Evolutionary conservation across 2,888 invertebrate species (phyloP), one percentile per base, ranked within the genome.

Genomic region (Drosophila peninsularis): DNA sequence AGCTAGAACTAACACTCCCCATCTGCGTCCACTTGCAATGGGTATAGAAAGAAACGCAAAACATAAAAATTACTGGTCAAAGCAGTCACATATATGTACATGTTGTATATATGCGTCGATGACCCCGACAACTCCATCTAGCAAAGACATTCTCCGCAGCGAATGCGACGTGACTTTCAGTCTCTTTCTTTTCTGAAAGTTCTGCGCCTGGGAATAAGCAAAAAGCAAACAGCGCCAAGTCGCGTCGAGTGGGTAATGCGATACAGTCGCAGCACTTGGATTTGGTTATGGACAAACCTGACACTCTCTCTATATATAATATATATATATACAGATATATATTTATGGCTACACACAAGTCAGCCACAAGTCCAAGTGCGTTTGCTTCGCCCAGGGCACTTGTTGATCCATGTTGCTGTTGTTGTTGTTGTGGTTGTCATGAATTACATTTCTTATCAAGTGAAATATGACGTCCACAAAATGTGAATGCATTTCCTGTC

Each of bases 41-140:
- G 36, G 56, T n/a, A 34, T 36, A 21, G 4, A 27, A 50, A 49
- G 42, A 47, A 64, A 64, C 32, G 5, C 36, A 53, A 53, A 61
- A 58, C 82, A 85, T 88, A 88, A 88, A 88, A 82, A 77, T 88
- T 82, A 85, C 57, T 79, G 79, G 62, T 68, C 78, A 27, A 52
- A 27, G 53, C 60, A 45, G 32, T 21, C 30, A 30, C 54, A 54
- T 32, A 52, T 21, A 49, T 32, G 14, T 44, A 44, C 24, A 24
- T 44, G 19, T 34, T 49, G 19, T 34, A 50, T 34, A 34, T 50
- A 14, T 71, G 44, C 45, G 54, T 39, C 75, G 79, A 69, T 66
- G 77, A 80, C 85, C 54, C 41, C 54, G 30, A 80, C 62, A 56
- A 50, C 49, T 62, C 75, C 62, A 55, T 61, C 74, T 19, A 37